Base-by-base conservation (phyloP, 2,113 vertebrate genomes). In the Lutjanus erythropterus region DNA sequence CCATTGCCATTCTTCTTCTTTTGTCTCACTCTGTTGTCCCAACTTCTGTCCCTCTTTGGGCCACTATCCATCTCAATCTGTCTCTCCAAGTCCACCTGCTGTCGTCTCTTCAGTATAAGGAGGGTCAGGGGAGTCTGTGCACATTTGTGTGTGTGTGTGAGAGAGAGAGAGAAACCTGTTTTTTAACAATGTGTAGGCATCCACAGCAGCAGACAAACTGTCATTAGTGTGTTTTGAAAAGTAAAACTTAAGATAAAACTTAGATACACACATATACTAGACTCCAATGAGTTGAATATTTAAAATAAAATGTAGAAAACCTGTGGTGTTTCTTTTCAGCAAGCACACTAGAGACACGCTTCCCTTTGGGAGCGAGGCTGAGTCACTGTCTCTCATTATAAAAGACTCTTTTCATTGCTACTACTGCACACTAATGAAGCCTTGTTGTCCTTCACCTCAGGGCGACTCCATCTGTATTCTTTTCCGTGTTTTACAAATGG, bases 11-110 rank as follows among this genome's bases (percentile, higher is more conserved):
- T 64, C 12, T 12, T 37, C 25, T 27, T 2, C 8, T 72, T 27
- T 29, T 44, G 27, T n/a, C 33, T 67, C 16, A 33, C 11, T 55
- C 42, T 78, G 46, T 42, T 29, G 10, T 52, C 27, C 19, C 9
- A 73, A 73, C 58, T 59, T 83, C n/a, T 66, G 56, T 78, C 61
- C 71, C 78, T 78, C 59, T 77, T 59, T 78, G 75, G 78, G 59
- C 61, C 58, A 56, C 58, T 60, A 84, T 89, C 87, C 70, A 73
- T 88, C 86, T 86, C 74, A 81, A 80, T 89, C 61, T 90, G 81
- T 83, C 81, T 70, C 58, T 33, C 49, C 52, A 66, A 67, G 70
- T 83, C 55, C 69, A 77, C 68, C 85, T 65, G 71, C 81, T 82
- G 79, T 85, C 59, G 12, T 62, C 37, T 62, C 67, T 50, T 88